Percentiles rank a stretch among this genome's conserved stretches.
Evolutionary conservation across 2,888 invertebrate species (phyloP).

Genomic region (Noctua janthina): DNA sequence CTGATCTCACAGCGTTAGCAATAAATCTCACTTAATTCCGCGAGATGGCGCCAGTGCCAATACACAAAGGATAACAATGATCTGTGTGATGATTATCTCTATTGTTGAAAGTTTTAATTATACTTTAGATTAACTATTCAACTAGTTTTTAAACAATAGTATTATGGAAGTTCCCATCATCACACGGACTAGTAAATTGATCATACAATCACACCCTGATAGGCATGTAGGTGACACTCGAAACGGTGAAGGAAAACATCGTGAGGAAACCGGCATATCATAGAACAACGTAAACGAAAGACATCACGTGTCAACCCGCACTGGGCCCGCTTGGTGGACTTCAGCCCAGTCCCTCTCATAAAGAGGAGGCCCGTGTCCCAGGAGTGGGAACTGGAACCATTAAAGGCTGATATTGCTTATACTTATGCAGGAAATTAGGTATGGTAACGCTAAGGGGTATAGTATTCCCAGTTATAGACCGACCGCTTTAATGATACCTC

Average conservation of each 20-base stretch:
- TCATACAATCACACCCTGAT: neutral
- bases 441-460: too few relatives aligned
- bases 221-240: neutral
- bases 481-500: too few relatives aligned
- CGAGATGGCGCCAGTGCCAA: slow-evolving; percentile 32
- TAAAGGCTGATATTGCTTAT: too few relatives aligned
- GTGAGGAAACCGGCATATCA: neutral
- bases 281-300: neutral
- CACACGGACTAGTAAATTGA: neutral
- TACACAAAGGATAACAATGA: neutral
- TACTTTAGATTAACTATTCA: neutral
- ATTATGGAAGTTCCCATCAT: neutral
- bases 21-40: slow-evolving; percentile 4
- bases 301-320: too few relatives aligned
- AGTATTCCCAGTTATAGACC: too few relatives aligned
- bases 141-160: neutral
- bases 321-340: too few relatives aligned
- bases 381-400: too few relatives aligned
- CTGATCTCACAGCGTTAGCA: neutral
- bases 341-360: too few relatives aligned
- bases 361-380: too few relatives aligned
- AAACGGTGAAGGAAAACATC: neutral
- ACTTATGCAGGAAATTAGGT: too few relatives aligned
- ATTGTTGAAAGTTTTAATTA: neutral
- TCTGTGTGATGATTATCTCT: too few relatives aligned